phyloP scores from a whole-genome alignment of 2,113 vertebrate species.

The Macrotis lagotis region DNA sequence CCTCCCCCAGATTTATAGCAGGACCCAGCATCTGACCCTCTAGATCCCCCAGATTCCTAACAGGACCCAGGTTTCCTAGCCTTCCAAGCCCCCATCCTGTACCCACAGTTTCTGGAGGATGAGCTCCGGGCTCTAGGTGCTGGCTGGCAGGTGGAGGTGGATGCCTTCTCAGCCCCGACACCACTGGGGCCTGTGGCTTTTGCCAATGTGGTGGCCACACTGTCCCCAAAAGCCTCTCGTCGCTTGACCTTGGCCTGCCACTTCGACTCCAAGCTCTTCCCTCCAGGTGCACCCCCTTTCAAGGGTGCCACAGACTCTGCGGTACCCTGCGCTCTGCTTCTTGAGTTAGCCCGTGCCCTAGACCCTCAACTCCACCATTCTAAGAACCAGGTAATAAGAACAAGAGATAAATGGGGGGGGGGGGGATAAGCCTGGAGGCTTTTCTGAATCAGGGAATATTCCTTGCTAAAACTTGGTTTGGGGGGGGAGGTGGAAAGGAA shows the following conservation, averaged over 20 bases:
- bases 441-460: not conserved
- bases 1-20: too few species aligned
- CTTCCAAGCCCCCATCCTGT: not conserved
- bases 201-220: conserved; percentile 89
- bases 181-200: conserved; percentile 88
- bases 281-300: conserved; percentile 80
- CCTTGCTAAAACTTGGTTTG: not conserved
- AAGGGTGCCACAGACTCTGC: conserved; percentile 93
- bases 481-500: not conserved
- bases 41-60: too few species aligned
- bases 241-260: conserved; percentile 91
- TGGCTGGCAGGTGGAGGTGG: conserved; percentile 88
- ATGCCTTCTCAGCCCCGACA: conserved; percentile 87
- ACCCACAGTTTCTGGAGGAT: conserved; percentile 86
- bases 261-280: conserved; percentile 91
- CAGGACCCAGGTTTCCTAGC: conserved; percentile 16
- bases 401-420: not conserved
- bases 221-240: conserved; percentile 85
- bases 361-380: conserved; percentile 83
- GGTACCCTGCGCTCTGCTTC: conserved; percentile 89
- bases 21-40: too few species aligned
- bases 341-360: conserved; percentile 88
- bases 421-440: not conserved
- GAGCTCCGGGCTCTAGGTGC: conserved; percentile 83
- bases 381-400: conserved; percentile 84